Evolutionary conservation across 2,113 vertebrate genomes (phyloP).

Genomic region (Rissa tridactyla): DNA sequence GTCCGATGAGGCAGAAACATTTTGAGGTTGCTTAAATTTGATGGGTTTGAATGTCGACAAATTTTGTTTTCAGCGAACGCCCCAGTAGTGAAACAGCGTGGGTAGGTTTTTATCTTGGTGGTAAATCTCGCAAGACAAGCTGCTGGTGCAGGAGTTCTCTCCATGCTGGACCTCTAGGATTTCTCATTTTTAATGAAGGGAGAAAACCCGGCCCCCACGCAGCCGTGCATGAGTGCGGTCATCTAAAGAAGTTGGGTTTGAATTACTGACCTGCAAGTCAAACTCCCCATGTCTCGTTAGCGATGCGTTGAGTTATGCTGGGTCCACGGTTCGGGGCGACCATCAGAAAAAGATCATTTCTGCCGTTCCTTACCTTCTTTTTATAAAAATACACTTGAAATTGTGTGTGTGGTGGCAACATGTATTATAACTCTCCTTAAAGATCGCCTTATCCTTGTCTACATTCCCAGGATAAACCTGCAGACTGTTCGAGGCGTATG

Average conservation of each 20-base stretch:
- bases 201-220: background rate
- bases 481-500: background rate
- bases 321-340: background rate
- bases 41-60: background rate
- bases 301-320: background rate
- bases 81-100: background rate
- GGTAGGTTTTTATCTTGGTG: background rate
- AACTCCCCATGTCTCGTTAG: background rate
- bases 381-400: background rate
- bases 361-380: background rate
- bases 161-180: background rate
- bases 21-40: background rate
- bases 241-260: background rate
- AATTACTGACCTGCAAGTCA: background rate
- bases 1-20: background rate
- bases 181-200: background rate
- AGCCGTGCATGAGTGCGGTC: background rate
- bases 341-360: background rate
- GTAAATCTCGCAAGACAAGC: background rate
- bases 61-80: background rate
- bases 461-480: background rate
- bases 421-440: background rate
- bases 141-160: background rate
- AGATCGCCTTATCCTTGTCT: background rate
- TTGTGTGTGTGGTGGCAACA: rapidly evolving